Conservation (phyloP, 2,113 vertebrate genomes). For the Scomber colias region DNA sequence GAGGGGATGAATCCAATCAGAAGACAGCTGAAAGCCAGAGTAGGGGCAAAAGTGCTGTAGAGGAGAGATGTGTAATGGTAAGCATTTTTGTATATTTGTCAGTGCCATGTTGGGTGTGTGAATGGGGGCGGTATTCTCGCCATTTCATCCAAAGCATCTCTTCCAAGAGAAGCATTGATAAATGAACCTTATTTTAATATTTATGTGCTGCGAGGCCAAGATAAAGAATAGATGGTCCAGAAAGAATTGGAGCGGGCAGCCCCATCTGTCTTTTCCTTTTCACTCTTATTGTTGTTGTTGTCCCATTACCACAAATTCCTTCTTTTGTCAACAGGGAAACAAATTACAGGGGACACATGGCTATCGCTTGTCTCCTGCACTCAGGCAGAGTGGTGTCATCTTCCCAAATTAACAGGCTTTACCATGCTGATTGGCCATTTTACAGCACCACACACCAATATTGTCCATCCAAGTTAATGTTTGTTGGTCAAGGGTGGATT, state of each 20-base stretch:
- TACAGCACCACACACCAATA: slow-evolving; percentile 44
- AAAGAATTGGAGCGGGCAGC: slow-evolving; percentile 89
- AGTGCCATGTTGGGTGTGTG: slow-evolving; percentile 49
- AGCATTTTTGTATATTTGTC: slow-evolving; percentile 63
- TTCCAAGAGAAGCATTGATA: slow-evolving; percentile 73
- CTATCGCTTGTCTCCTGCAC: slow-evolving; percentile 73
- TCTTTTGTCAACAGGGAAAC: slow-evolving; percentile 78
- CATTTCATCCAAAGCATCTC: slow-evolving; percentile 71
- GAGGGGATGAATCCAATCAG: slow-evolving; percentile 76
- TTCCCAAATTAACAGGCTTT: slow-evolving; percentile 61
- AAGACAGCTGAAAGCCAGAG: slow-evolving; percentile 63
- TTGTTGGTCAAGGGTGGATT: slow-evolving; percentile 52
- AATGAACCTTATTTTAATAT: slow-evolving; percentile 83
- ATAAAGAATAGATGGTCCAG: slow-evolving; percentile 89
- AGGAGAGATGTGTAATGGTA: slow-evolving; percentile 53
- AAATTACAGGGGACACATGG: slow-evolving; percentile 73
- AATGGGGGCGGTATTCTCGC: slow-evolving; percentile 45
- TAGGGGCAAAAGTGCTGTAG: slow-evolving; percentile 47
- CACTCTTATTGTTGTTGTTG: slow-evolving; percentile 77
- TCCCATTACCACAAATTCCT: slow-evolving; percentile 78
- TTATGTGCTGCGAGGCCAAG: slow-evolving; percentile 80
- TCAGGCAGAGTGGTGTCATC: slow-evolving; percentile 73
- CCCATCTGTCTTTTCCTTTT: slow-evolving; percentile 86
- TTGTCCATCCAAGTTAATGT: slow-evolving; percentile 49
- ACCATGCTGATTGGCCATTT: slow-evolving; percentile 64